phyloP scores from a whole-genome alignment of 2,888 invertebrate species.

The Melanophora roralis region DNA sequence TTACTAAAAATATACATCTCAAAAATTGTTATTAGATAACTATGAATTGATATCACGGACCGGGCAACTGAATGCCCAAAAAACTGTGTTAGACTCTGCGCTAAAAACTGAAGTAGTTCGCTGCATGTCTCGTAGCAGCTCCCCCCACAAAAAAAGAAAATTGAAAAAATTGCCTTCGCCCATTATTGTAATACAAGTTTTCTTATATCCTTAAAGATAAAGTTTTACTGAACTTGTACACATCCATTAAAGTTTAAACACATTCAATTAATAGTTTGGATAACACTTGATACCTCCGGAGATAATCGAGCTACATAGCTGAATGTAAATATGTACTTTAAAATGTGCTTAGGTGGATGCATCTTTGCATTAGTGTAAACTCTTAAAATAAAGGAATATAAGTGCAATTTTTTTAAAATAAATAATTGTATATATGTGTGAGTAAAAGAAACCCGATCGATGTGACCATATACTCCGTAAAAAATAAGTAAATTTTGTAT shows the following conservation, averaged over 20 bases:
- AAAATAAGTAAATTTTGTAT: not conserved
- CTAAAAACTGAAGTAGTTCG: constrained; percentile 38
- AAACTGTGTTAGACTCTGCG: constrained; percentile 38
- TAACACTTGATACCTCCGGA: constrained; percentile 71
- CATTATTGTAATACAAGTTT: constrained; percentile 36
- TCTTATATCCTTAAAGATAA: constrained; percentile 52
- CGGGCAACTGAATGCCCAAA: constrained; percentile 56
- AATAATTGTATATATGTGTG: constrained; percentile 61
- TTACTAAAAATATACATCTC: constrained; percentile 46
- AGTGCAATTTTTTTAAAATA: constrained; percentile 34
- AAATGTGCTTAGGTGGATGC: constrained; percentile 51
- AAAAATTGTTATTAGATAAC: constrained; percentile 28
- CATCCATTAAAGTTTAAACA: constrained; percentile 42
- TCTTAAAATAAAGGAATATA: constrained; percentile 64
- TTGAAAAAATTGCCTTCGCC: constrained; percentile 59
- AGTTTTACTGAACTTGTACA: constrained; percentile 59
- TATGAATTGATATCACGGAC: constrained; percentile 50
- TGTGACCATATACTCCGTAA: not conserved
- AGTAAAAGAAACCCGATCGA: constrained; percentile 25
- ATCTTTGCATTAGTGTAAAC: constrained; percentile 18
- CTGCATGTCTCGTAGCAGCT: constrained; percentile 47
- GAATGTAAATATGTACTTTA: constrained; percentile 20
- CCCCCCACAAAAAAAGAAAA: constrained; percentile 21
- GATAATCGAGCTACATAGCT: constrained; percentile 49
- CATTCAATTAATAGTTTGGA: constrained; percentile 71